phyloP scores from a whole-genome alignment of 2,113 vertebrate species.

The Dryoscopus gambensis region DNA sequence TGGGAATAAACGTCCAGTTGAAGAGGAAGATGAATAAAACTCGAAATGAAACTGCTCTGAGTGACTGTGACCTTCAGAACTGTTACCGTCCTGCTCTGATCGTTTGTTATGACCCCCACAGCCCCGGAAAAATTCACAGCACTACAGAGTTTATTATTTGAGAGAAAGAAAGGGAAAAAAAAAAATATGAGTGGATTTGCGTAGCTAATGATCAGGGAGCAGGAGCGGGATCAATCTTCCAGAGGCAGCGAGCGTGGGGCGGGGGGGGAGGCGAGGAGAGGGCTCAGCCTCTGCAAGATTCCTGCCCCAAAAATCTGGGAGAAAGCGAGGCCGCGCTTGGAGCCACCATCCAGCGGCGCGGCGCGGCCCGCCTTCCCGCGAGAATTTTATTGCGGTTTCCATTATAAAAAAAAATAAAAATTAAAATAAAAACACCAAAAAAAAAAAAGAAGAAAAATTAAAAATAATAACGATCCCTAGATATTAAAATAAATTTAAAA shows the following conservation, averaged over 20 bases:
- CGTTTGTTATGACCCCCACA: background rate
- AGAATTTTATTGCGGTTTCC: background rate
- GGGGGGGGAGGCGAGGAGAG: background rate
- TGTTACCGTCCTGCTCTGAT: background rate
- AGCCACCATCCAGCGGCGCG: background rate
- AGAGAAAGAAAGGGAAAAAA: background rate
- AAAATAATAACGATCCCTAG: background rate
- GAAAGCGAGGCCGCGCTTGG: background rate
- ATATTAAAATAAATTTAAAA: background rate
- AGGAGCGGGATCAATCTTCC: background rate
- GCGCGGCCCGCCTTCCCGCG: background rate
- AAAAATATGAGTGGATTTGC: background rate
- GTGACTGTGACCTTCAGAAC: conserved; percentile 46
- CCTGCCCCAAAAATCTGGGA: background rate
- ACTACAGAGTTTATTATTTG: background rate
- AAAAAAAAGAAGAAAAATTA: background rate
- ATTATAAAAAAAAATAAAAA: background rate
- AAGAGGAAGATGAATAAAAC: background rate
- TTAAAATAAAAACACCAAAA: background rate
- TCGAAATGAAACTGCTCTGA: background rate
- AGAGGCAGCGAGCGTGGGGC: background rate
- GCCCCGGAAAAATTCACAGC: background rate
- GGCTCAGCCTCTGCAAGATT: background rate
- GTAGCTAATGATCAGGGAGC: background rate
- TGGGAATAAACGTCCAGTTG: background rate